phyloP scores from a whole-genome alignment of 2,797 vertebrate genomes.

The Sebastes oblongus region DNA sequence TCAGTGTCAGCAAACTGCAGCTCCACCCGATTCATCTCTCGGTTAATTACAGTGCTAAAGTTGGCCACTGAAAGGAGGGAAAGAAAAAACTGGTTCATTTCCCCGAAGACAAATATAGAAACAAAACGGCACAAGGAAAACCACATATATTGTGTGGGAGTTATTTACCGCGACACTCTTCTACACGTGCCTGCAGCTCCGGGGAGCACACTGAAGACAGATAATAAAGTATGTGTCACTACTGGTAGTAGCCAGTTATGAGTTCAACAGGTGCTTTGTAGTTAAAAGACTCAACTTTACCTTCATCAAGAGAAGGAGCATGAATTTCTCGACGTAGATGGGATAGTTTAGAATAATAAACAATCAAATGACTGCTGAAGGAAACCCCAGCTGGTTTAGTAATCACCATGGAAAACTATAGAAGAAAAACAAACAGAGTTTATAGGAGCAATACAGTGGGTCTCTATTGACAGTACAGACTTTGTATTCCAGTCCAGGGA shows the following conservation, averaged over 20 bases:
- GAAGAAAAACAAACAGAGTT: neutral
- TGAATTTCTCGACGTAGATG: rapidly evolving
- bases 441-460: neutral
- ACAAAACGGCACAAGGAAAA: neutral
- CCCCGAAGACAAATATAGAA: neutral
- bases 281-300: slow-evolving; percentile 26
- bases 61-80: slow-evolving; percentile 59
- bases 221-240: neutral
- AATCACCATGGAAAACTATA: slow-evolving; percentile 61
- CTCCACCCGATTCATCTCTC: slow-evolving; percentile 39
- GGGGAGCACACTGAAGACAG: slow-evolving; percentile 64
- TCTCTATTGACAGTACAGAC: neutral
- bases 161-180: slow-evolving; percentile 67
- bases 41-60: slow-evolving; percentile 27
- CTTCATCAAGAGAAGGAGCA: slow-evolving; percentile 56
- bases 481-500: neutral
- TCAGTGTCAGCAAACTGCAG: slow-evolving; percentile 42
- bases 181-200: slow-evolving; percentile 5
- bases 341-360: neutral
- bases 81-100: neutral
- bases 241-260: neutral
- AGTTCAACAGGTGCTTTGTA: neutral
- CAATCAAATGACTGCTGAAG: slow-evolving; percentile 37
- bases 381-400: slow-evolving; percentile 27
- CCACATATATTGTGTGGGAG: neutral